Conservation (phyloP, 2,797 vertebrate species). For the Xenentodon cancila region DNA sequence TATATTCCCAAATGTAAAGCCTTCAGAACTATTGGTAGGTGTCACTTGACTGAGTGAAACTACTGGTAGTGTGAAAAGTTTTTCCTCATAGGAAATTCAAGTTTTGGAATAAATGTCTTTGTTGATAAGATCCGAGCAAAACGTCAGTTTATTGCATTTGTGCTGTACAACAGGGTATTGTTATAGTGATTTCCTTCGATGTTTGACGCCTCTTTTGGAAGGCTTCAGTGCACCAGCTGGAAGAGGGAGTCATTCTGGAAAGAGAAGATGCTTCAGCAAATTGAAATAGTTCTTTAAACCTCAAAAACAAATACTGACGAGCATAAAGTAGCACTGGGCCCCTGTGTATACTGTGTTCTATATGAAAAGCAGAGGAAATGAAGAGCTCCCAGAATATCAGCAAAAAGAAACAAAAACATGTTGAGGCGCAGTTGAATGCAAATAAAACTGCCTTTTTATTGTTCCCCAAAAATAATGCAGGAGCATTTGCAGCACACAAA, state of each 20-base stretch:
- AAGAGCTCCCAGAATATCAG: constrained; percentile 29
- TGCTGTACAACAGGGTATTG: not conserved
- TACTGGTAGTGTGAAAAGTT: not conserved
- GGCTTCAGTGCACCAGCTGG: constrained; percentile 20
- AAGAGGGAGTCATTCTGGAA: constrained; percentile 21
- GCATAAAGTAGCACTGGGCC: constrained; percentile 46
- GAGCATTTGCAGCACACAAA: too few relatives aligned
- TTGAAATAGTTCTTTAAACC: constrained; percentile 49
- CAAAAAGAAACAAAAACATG: constrained; percentile 28
- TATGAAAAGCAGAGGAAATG: constrained; percentile 42
- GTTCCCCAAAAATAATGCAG: too few relatives aligned
- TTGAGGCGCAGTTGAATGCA: constrained; percentile 1
- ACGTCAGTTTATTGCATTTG: constrained; percentile 34
- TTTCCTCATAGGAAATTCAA: not conserved
- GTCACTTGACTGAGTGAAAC: not conserved
- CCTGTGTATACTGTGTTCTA: constrained; percentile 25
- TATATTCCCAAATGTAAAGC: too few relatives aligned
- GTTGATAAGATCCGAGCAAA: constrained; percentile 22
- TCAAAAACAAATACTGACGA: constrained; percentile 43
- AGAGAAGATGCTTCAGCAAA: constrained; percentile 39
- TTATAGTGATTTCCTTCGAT: constrained; percentile 9
- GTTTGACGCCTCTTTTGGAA: constrained; percentile 21
- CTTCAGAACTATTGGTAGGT: too few relatives aligned
- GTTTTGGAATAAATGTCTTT: constrained; percentile 8
- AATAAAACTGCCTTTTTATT: too few relatives aligned